These are phyloP conservation scores for Bombus affinis DNA, from an alignment of 1,140 invertebrate genomes.

Conservation along the genomic window DNA sequence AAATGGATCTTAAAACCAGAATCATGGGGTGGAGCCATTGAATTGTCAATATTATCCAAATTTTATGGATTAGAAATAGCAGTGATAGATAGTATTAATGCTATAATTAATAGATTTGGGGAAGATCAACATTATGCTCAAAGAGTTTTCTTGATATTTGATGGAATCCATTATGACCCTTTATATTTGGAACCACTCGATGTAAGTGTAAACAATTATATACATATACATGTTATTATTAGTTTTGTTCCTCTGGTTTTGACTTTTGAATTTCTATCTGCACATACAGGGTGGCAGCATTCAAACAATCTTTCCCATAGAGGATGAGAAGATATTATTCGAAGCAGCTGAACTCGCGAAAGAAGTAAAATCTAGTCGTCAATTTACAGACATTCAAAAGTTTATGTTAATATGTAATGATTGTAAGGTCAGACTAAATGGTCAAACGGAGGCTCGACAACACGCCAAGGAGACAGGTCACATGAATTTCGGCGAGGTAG, in stretches of 20 bases:
- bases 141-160: slow-evolving; percentile 95
- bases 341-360: slow-evolving; percentile 92
- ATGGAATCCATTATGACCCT: slow-evolving; percentile 98
- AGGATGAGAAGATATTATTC: slow-evolving; percentile 88
- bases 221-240: neutral
- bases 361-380: slow-evolving; percentile 93
- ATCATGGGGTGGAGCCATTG: slow-evolving; percentile 98
- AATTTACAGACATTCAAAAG: slow-evolving; percentile 94
- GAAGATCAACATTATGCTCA: slow-evolving; percentile 94
- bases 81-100: slow-evolving; percentile 95
- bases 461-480: slow-evolving; percentile 94
- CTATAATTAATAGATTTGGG: slow-evolving; percentile 95
- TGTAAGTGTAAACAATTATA: slow-evolving; percentile 75
- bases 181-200: slow-evolving; percentile 91
- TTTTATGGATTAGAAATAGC: slow-evolving; percentile 96
- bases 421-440: slow-evolving; percentile 89
- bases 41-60: slow-evolving; percentile 93
- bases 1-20: slow-evolving; percentile 92
- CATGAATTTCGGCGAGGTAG: slow-evolving; percentile 92
- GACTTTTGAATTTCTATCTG: slow-evolving; percentile 49
- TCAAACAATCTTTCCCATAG: slow-evolving; percentile 91
- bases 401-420: slow-evolving; percentile 92
- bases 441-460: slow-evolving; percentile 90
- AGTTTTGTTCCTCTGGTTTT: neutral
- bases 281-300: slow-evolving; percentile 85